Evolutionary conservation across 2,797 vertebrate species (phyloP), one percentile per base, ranked within the genome.

Genomic region (Phoxinus dragarum): DNA sequence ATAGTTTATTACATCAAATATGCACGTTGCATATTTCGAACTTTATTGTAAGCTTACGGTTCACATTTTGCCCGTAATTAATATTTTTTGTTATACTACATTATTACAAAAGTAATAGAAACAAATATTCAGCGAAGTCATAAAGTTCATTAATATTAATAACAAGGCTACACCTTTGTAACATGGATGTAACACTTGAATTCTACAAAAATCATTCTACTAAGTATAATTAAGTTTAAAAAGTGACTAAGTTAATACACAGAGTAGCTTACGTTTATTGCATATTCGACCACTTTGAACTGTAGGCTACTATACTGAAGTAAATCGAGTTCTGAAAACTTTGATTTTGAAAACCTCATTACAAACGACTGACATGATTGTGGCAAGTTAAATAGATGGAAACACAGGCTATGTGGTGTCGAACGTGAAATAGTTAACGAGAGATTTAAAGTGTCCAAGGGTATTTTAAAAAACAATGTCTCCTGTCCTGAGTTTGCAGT

Each of bases 401-500:
- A 31, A 31, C 34, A 3, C 17, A 12, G 10, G 56, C 21, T n/a
- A 23, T 4, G 21, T 27, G 27, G 31, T 64, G 14, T 11, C 0
- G 17, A 79, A 59, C 16, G 14, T 3, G 1, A 21, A 64, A 16
- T 31, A 17, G 64, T 44, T 64, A 64, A 64, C 9, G 2, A n/a
- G 38, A 79, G 6, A 44, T 72, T 47, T 72, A 47, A 16, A 4
- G 12, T 40, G 19, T 71, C 75, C 44, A 17, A 44, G 19, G 67
- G 67, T 42, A 34, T 82, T 38, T 61, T 19, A n/a, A 40, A 72
- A 79, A 79, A 67, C 17, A 72, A 52, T 19, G 49, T 78, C 52
- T 72, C 36, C 54, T 27, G 27, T 79, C 10, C 36, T 2, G 54
- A 85, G 84, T 85, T 73, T 85, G 56, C 84, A 82, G 61, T 84